Conservation (phyloP, 2,888 invertebrate genomes). For the Loripinus fragilis region DNA sequence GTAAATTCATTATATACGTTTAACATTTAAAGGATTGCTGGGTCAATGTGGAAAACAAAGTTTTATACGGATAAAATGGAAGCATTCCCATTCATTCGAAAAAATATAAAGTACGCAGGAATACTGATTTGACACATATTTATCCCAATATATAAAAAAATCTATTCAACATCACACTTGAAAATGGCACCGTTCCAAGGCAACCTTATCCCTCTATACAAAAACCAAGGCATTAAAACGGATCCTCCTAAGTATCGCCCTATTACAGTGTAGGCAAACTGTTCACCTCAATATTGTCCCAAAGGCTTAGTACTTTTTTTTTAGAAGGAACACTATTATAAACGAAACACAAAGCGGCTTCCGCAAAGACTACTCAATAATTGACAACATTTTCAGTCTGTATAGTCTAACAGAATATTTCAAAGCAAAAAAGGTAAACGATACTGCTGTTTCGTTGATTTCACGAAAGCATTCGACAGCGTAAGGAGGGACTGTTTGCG, state of each 20-base stretch:
- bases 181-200: constrained; percentile 1
- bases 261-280: background rate
- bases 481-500: background rate
- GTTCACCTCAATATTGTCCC: background rate
- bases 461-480: no score
- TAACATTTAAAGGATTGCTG: no score
- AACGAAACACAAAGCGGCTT: background rate
- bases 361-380: background rate
- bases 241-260: background rate
- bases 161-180: no score
- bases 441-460: background rate
- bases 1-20: no score
- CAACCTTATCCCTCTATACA: background rate
- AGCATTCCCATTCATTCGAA: no score
- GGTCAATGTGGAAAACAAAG: no score
- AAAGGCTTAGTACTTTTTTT: background rate
- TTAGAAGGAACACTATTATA: background rate
- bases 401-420: background rate
- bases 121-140: no score
- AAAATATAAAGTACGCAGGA: no score
- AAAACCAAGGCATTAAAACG: background rate
- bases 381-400: background rate
- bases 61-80: no score
- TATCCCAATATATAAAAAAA: no score
- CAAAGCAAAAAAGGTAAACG: background rate